These are phyloP conservation scores for Aphrophora alni DNA, from an alignment of 2,888 invertebrate genomes.

Conservation along the genomic window DNA sequence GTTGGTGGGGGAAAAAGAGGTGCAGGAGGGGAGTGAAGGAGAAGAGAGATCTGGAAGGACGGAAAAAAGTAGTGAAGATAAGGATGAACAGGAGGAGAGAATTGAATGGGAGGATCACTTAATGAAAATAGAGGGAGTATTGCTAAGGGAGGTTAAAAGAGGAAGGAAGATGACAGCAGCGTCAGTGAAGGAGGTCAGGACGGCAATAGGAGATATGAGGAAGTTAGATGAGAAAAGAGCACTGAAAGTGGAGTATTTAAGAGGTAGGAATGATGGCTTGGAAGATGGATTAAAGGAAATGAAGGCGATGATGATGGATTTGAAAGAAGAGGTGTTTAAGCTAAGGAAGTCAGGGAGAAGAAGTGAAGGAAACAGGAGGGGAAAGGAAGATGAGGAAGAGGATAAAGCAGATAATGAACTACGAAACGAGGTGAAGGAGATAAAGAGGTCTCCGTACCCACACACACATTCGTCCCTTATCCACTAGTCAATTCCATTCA, in stretches of 20 bases:
- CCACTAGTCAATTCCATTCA: too few species aligned
- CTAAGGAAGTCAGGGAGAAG: neutral
- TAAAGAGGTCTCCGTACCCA: neutral
- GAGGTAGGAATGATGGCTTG: neutral
- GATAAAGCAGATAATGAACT: too few species aligned
- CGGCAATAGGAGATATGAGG: neutral
- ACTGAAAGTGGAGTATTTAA: too few species aligned
- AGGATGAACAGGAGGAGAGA: neutral
- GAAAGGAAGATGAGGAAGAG: neutral
- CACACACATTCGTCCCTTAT: too few species aligned
- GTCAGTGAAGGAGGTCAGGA: neutral
- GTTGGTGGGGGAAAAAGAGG: too few species aligned
- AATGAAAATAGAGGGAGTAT: too few species aligned
- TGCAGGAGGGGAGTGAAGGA: too few species aligned
- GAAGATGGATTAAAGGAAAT: neutral
- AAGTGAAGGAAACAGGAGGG: neutral
- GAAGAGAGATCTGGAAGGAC: too few species aligned
- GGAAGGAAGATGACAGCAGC: neutral
- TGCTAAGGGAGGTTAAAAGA: neutral
- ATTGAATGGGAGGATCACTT: too few species aligned
- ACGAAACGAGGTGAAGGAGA: neutral
- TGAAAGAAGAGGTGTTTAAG: neutral
- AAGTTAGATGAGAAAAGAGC: too few species aligned
- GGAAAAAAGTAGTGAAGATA: too few species aligned
- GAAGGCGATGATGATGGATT: too few species aligned